Evolutionary conservation across 2,113 vertebrate genomes (phyloP), one percentile per base, ranked within the genome.

Genomic region (Cyprinodon brontotheroides): DNA sequence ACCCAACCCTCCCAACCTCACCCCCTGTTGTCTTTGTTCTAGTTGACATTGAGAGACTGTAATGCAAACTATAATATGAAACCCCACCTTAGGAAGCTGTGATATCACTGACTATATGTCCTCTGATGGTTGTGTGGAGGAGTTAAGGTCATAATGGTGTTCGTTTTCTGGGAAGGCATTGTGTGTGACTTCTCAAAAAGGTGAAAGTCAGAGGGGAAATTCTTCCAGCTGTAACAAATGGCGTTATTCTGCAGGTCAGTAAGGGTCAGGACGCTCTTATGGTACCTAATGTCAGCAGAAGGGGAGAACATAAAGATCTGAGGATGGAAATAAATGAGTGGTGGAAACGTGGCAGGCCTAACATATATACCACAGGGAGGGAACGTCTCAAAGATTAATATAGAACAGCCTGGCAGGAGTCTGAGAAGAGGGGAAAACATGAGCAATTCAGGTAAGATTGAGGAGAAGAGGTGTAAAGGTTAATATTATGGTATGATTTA

Each of bases 141-240:
- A 87, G 91, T 87, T 81, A 82, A 90, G 84, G 81, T 90, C 86
- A 82, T 75, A 63, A 74, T 69, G 75, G 74, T 39, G 70, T 65
- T 73, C 41, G 36, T 64, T 64, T 77, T 78, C 75, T 75, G 61
- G 29, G 65, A 85, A 61, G 65, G 61, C 69, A 64, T 62, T 79
- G 79, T 75, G 70, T 72, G 39, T 17, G 12, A 61, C 50, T 70
- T 47, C 66, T 39, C 48, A 9, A 66, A 47, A 65, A 50, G 47
- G 20, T 13, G 43, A 57, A 50, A 79, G 60, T 70, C 61, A 61
- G 53, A 85, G 75, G 82, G 41, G 62, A 47, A 75, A 83, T 74
- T 75, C 69, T 68, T 62, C 47, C 74, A n/a, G 61, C 83, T 75
- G 61, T 77, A 82, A 89, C 80, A 89, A 87, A 89, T 86, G 74